Conservation (phyloP, 2,888 invertebrate species). For the Blera fallax region DNA sequence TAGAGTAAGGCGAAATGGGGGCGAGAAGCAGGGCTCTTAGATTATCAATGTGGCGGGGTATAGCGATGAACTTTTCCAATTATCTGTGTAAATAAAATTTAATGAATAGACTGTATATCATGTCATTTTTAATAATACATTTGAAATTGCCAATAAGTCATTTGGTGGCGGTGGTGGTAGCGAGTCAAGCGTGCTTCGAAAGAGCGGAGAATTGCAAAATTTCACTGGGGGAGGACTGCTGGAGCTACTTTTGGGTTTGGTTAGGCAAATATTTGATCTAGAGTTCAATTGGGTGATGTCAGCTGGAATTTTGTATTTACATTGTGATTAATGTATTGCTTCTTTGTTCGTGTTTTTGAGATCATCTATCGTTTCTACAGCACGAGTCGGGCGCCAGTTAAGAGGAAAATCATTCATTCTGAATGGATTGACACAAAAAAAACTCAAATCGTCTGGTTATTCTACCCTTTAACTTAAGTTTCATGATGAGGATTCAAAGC, state of each 20-base stretch:
- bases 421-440: no score
- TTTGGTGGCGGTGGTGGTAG: constrained; percentile 30
- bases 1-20: background rate
- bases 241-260: background rate
- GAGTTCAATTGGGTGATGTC: constrained; percentile 48
- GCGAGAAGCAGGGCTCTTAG: background rate
- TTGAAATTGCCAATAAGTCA: constrained; percentile 71
- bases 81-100: constrained; percentile 72
- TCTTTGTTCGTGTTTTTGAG: background rate
- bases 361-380: background rate
- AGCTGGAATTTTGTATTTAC: constrained; percentile 23
- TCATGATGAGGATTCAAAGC: no score
- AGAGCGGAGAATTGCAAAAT: constrained; percentile 15
- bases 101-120: constrained; percentile 72
- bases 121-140: constrained; percentile 72
- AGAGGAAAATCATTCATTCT: background rate
- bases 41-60: constrained; percentile 40
- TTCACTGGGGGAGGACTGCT: background rate
- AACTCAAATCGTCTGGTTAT: no score
- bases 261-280: constrained; percentile 47
- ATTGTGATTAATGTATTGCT: background rate
- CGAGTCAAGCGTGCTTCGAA: background rate
- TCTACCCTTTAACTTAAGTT: no score
- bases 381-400: background rate
- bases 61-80: constrained; percentile 71